Evolutionary conservation across 2,888 invertebrate species (phyloP).

Genomic region (Standfussiana lucernea): DNA sequence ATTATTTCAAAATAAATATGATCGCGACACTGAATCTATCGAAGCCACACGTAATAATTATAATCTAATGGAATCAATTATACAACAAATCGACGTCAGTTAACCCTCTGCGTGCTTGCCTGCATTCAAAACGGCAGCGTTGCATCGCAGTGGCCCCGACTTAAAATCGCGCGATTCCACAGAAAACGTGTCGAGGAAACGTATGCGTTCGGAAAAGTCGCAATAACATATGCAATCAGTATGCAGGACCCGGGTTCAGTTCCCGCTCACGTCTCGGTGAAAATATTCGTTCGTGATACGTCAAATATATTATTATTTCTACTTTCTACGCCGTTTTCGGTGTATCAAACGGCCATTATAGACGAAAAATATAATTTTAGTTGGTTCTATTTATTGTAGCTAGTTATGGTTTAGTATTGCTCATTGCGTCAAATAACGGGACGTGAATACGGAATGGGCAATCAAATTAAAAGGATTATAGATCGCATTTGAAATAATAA

Average conservation of each 20-base stretch:
- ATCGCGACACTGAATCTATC: constrained; percentile 32
- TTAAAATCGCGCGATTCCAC: constrained; percentile 69
- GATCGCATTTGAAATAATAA: constrained; percentile 67
- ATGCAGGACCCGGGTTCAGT: constrained; percentile 81
- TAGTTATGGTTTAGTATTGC: constrained; percentile 51
- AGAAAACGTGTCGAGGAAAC: constrained; percentile 71
- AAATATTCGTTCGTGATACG: constrained; percentile 82
- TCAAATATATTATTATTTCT: constrained; percentile 82
- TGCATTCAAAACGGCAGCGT: constrained; percentile 57
- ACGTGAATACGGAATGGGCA: constrained; percentile 65
- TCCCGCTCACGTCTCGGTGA: constrained; percentile 84
- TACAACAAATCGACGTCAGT: constrained; percentile 56
- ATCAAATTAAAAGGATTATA: constrained; percentile 68
- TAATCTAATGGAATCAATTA: constrained; percentile 62
- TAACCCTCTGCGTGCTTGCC: constrained; percentile 57
- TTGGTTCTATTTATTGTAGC: constrained; percentile 52
- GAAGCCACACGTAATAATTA: constrained; percentile 23
- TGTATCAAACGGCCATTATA: constrained; percentile 74
- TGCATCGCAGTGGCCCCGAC: constrained; percentile 49
- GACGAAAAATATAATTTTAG: constrained; percentile 75
- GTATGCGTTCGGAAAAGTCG: constrained; percentile 75
- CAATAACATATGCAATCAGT: constrained; percentile 80
- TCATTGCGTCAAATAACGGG: constrained; percentile 65
- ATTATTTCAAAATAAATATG: constrained; percentile 28
- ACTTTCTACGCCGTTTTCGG: constrained; percentile 87